Evolutionary conservation across 2,888 invertebrate genomes (phyloP).

Genomic region (Ashinkailepas kermadecensis): DNA sequence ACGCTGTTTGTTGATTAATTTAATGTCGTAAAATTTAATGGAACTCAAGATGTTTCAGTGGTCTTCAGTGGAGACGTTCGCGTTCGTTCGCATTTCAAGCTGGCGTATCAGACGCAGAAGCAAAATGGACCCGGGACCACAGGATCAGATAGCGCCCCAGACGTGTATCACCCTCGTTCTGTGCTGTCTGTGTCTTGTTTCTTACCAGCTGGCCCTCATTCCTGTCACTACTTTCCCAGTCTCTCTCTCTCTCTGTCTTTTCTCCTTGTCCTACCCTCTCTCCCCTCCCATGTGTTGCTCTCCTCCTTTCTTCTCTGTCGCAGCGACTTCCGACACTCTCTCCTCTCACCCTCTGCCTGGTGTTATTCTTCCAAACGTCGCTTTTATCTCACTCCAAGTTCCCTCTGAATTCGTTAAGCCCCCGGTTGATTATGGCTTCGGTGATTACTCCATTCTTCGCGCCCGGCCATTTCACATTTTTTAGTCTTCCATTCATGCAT

Average conservation of each 20-base stretch:
- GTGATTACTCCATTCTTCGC: constrained; percentile 15
- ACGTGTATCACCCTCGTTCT: too few relatives aligned
- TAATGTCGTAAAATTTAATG: neutral
- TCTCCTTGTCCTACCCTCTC: neutral
- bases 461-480: constrained; percentile 10
- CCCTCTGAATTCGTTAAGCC: constrained; percentile 11
- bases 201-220: too few relatives aligned
- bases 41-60: too few relatives aligned
- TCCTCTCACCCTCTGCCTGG: neutral
- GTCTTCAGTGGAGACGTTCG: too few relatives aligned
- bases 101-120: too few relatives aligned
- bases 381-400: neutral
- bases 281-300: constrained; percentile 17
- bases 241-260: constrained; percentile 25
- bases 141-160: too few relatives aligned
- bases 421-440: constrained; percentile 6
- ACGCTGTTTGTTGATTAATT: constrained; percentile 11
- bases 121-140: too few relatives aligned
- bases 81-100: too few relatives aligned
- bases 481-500: constrained; percentile 15
- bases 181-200: too few relatives aligned
- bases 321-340: neutral
- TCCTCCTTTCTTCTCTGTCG: neutral
- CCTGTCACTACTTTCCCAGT: neutral
- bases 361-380: constrained; percentile 4